Percentiles rank a stretch among this genome's conserved stretches.
These are phyloP conservation scores for Habroteleia sp. DNA, from an alignment of 2,888 invertebrate species.

Conservation along the genomic window DNA sequence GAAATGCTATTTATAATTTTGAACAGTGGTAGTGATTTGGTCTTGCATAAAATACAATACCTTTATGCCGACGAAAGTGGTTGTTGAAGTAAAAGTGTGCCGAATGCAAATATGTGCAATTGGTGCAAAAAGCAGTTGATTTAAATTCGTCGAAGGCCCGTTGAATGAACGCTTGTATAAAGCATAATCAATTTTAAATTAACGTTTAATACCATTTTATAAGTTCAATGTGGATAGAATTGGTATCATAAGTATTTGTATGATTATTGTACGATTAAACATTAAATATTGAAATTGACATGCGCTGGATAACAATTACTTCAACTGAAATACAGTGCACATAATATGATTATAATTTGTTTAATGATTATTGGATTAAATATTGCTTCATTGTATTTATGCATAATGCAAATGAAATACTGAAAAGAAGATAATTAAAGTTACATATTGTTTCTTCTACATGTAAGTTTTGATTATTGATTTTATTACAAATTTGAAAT, in stretches of 20 bases:
- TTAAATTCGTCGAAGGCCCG: conserved; percentile 44
- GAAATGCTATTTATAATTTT: conserved; percentile 43
- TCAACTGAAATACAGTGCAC: too few relatives aligned
- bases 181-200: conserved; percentile 50
- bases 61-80: conserved; percentile 53
- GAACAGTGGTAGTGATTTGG: conserved; percentile 40
- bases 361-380: too few relatives aligned
- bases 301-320: too few relatives aligned
- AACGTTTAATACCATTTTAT: conserved; percentile 29
- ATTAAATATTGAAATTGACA: too few relatives aligned
- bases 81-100: conserved; percentile 55
- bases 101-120: conserved; percentile 60
- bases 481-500: too few relatives aligned
- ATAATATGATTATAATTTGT: too few relatives aligned
- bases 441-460: too few relatives aligned
- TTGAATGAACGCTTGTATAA: conserved; percentile 41
- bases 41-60: conserved; percentile 36
- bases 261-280: too few relatives aligned
- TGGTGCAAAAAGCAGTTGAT: conserved; percentile 51
- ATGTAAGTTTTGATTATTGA: too few relatives aligned
- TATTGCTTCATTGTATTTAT: too few relatives aligned
- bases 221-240: conserved; percentile 18
- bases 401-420: too few relatives aligned
- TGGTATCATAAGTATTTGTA: conserved; percentile 18
- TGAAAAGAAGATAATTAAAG: too few relatives aligned